Conservation (phyloP, 1,140 invertebrate species). For the Cotesia chilonis region DNA sequence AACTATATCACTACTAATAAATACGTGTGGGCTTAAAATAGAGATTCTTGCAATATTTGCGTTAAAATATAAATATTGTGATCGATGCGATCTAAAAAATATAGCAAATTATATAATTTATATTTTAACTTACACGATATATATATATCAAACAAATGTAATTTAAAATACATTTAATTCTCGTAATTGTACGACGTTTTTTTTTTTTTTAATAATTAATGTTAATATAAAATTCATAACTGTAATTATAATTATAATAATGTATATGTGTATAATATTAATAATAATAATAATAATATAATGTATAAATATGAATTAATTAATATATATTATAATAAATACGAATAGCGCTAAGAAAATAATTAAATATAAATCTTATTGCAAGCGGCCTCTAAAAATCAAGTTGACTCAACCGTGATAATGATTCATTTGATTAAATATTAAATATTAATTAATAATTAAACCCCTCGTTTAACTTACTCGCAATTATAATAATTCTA, state of each 20-base stretch:
- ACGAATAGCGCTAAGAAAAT: background rate
- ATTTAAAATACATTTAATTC: no score
- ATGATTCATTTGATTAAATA: background rate
- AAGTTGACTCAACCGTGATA: conserved; percentile 35
- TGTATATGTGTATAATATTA: conserved; percentile 5
- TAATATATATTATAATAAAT: conserved; percentile 11
- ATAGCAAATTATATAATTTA: conserved; percentile 3
- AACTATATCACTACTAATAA: background rate
- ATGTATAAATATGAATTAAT: no score
- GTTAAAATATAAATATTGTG: conserved; percentile 13
- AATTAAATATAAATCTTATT: conserved; percentile 6
- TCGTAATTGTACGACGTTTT: no score
- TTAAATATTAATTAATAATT: no score
- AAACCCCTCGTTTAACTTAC: background rate
- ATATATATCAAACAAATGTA: background rate
- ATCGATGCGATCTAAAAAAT: conserved; percentile 29
- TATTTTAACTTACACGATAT: conserved; percentile 5
- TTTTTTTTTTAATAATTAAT: no score
- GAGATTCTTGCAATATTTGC: background rate
- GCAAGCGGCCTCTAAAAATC: conserved; percentile 9
- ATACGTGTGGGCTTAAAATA: conserved; percentile 2
- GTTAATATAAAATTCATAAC: no score
- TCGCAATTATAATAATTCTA: conserved; percentile 16
- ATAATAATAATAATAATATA: background rate
- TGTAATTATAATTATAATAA: background rate